phyloP scores from a whole-genome alignment of 2,113 vertebrate species.

The Henicopernis longicauda region DNA sequence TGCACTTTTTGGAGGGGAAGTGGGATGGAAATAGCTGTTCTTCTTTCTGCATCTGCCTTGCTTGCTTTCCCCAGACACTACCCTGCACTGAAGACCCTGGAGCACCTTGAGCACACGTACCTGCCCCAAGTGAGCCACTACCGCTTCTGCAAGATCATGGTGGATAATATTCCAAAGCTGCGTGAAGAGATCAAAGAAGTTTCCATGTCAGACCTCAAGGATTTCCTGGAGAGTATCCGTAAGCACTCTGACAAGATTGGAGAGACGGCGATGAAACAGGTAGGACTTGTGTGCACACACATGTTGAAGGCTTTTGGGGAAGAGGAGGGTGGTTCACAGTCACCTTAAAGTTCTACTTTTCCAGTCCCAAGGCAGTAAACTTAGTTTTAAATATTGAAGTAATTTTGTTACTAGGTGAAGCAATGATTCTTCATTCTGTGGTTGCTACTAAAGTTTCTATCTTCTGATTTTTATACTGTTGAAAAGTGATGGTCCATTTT shows the following conservation, averaged over 20 bases:
- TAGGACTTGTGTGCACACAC: conserved; percentile 3
- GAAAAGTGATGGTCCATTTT: fast-evolving
- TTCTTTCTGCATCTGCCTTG: neutral
- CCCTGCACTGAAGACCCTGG: conserved; percentile 90
- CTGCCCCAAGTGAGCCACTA: conserved; percentile 91
- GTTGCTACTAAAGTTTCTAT: neutral
- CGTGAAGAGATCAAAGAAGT: conserved; percentile 89
- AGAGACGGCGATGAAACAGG: conserved; percentile 95
- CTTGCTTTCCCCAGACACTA: conserved; percentile 82
- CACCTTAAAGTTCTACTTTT: neutral
- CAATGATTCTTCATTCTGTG: neutral
- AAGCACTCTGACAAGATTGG: conserved; percentile 98
- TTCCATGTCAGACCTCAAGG: conserved; percentile 94
- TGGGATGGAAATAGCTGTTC: conserved; percentile 8
- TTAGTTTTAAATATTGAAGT: neutral
- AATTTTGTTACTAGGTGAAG: neutral
- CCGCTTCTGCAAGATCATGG: conserved; percentile 94
- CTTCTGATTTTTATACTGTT: fast-evolving
- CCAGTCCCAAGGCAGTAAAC: neutral
- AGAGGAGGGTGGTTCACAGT: fast-evolving
- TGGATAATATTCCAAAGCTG: conserved; percentile 89
- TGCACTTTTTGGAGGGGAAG: neutral
- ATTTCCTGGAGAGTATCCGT: conserved; percentile 98
- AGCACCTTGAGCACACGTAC: conserved; percentile 89
- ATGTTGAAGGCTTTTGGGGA: neutral